A percentile compares a stretch with the other conserved stretches of the same genome.
phyloP scores from a whole-genome alignment of 2,888 invertebrate species.

The Plusia festucae region DNA sequence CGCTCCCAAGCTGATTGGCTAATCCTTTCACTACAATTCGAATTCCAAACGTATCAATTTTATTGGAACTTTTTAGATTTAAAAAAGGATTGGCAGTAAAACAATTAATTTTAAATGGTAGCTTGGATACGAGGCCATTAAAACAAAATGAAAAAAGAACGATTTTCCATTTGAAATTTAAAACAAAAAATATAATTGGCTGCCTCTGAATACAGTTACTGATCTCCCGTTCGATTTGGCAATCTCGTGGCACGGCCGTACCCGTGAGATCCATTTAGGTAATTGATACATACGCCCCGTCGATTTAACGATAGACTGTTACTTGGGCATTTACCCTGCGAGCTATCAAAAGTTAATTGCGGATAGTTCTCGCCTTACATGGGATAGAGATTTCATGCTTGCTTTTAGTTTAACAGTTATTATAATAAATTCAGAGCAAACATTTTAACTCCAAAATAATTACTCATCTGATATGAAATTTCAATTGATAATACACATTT shows the following conservation, averaged over 20 bases:
- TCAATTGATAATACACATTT: no score
- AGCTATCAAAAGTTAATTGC: conserved; percentile 61
- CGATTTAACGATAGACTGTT: conserved; percentile 63
- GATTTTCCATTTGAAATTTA: conserved; percentile 28
- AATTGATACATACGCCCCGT: conserved; percentile 80
- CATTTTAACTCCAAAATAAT: no score
- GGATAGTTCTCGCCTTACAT: conserved; percentile 52
- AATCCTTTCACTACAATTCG: neutral
- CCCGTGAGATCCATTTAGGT: conserved; percentile 75
- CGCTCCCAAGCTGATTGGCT: conserved; percentile 1
- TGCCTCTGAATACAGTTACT: conserved; percentile 47
- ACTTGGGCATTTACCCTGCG: conserved; percentile 62
- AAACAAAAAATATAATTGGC: conserved; percentile 49
- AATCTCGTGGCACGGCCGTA: conserved; percentile 46
- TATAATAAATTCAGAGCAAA: neutral
- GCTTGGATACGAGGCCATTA: neutral
- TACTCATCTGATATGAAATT: no score
- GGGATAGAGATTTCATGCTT: conserved; percentile 2
- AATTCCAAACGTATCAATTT: neutral
- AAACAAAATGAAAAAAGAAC: conserved; percentile 12
- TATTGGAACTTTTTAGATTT: neutral
- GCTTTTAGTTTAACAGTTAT: neutral
- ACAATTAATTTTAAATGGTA: neutral
- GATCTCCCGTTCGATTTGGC: conserved; percentile 50
- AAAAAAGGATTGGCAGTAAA: neutral